These are phyloP conservation scores for Drosophila meridiana DNA, from an alignment of 2,888 invertebrate genomes.

Conservation along the genomic window DNA sequence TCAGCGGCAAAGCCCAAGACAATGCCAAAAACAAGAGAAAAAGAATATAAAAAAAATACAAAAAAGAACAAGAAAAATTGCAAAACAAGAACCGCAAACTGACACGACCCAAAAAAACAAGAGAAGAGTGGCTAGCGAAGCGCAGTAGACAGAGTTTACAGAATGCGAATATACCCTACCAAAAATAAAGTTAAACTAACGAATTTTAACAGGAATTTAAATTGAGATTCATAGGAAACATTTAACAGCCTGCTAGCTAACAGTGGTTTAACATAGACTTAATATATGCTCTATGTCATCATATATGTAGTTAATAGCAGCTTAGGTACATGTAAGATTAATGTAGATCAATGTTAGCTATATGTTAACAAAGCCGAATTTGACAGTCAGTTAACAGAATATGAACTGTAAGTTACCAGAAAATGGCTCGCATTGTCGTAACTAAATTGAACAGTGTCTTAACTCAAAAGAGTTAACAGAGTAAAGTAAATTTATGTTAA, in stretches of 20 bases:
- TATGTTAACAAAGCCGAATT: neutral
- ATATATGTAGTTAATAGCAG: too few species aligned
- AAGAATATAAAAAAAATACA: conserved; percentile 2
- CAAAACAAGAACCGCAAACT: conserved; percentile 46
- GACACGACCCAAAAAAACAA: conserved; percentile 42
- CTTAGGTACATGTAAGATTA: neutral
- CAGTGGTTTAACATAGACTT: neutral
- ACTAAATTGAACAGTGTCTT: neutral
- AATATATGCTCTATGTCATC: neutral
- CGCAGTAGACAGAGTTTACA: conserved; percentile 7
- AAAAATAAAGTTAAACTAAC: neutral
- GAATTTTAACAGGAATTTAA: neutral
- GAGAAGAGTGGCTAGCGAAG: too few species aligned
- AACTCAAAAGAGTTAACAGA: too few species aligned
- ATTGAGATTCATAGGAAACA: neutral
- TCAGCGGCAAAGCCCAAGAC: conserved; percentile 61
- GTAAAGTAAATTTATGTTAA: too few species aligned
- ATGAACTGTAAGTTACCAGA: neutral
- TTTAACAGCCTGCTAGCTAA: neutral
- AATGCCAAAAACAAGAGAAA: conserved; percentile 46
- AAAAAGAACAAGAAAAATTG: conserved; percentile 15
- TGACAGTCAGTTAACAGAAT: neutral
- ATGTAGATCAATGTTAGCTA: neutral
- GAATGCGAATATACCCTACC: conserved; percentile 23
- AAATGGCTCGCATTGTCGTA: neutral